Percentiles rank a stretch among this genome's conserved stretches.
Conservation (phyloP, 2,797 vertebrate species). For the Picus viridis region DNA sequence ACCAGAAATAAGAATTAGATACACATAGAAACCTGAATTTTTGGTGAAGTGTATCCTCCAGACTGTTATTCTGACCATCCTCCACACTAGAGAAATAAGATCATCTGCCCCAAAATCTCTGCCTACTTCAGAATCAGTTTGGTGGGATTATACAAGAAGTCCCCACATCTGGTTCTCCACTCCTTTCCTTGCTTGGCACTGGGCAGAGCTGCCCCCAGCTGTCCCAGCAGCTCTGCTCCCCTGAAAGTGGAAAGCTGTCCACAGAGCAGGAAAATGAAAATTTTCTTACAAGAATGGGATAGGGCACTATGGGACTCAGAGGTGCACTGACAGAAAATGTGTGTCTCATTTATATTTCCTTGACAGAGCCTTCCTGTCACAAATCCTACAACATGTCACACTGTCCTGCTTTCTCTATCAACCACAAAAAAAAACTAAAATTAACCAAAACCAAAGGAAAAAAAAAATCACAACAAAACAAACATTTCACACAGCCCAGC, state of each 20-base stretch:
- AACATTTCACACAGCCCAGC: background rate
- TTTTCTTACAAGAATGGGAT: background rate
- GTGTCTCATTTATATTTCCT: background rate
- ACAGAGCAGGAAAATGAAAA: background rate
- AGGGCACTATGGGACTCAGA: background rate
- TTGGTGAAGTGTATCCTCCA: background rate
- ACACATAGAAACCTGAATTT: background rate
- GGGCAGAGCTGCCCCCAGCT: fast-evolving
- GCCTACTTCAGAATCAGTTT: background rate
- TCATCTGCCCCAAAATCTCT: background rate
- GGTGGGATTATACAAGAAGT: background rate
- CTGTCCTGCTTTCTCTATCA: background rate
- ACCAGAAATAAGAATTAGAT: background rate
- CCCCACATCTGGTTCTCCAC: background rate
- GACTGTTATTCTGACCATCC: background rate
- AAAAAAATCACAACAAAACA: background rate
- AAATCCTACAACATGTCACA: background rate
- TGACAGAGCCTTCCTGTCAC: background rate
- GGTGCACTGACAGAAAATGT: background rate
- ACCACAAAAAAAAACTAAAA: background rate
- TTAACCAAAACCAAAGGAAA: background rate
- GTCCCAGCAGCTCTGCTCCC: background rate
- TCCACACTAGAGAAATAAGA: background rate
- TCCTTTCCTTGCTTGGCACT: background rate
- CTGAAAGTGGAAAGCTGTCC: background rate